These are phyloP conservation scores for Gopherus flavomarginatus DNA, from an alignment of 2,113 vertebrate genomes.

Conservation along the genomic window DNA sequence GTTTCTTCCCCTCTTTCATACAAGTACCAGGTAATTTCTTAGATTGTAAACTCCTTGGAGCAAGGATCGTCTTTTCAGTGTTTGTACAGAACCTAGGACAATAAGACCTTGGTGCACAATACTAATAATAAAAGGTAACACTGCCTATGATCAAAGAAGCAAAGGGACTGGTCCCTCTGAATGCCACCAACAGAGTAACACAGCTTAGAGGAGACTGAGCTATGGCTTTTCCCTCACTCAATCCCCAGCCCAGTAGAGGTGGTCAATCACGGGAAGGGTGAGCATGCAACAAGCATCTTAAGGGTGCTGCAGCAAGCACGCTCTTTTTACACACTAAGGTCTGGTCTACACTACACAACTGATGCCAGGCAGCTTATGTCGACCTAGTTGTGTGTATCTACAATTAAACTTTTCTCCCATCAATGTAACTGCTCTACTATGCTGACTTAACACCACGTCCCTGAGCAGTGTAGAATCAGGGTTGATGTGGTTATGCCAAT, in stretches of 20 bases:
- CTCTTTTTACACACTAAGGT: not conserved
- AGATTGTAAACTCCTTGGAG: not conserved
- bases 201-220: not conserved
- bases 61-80: not conserved
- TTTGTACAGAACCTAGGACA: not conserved
- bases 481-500: too few species aligned
- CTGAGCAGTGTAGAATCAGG: too few species aligned
- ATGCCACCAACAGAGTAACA: not conserved
- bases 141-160: not conserved
- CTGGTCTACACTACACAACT: too few species aligned
- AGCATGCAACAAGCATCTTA: not conserved
- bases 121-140: not conserved
- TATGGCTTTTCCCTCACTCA: not conserved
- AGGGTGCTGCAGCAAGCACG: not conserved
- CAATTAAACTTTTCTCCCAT: too few species aligned
- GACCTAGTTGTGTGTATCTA: too few species aligned
- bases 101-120: too few species aligned
- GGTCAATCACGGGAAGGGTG: not conserved
- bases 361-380: too few species aligned
- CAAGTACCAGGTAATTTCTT: not conserved
- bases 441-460: too few species aligned
- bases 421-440: too few species aligned
- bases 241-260: not conserved
- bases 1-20: not conserved
- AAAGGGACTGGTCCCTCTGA: not conserved